Conservation (phyloP, 2,888 invertebrate genomes). For the Timema cristinae region DNA sequence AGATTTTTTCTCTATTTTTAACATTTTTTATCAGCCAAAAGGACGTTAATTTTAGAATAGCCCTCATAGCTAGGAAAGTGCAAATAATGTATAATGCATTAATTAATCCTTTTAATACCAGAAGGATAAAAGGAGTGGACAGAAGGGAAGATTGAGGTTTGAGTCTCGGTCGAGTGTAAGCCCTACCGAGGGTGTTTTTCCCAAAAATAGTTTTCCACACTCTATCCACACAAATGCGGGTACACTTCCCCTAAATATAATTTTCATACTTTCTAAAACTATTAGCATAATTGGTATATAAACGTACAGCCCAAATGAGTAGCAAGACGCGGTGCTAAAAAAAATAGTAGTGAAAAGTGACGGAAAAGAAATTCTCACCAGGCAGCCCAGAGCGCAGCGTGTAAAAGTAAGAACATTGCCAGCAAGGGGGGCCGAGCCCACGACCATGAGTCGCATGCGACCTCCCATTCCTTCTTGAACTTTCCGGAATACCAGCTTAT, state of each 20-base stretch:
- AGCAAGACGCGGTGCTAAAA: too few species aligned
- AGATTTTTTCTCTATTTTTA: too few species aligned
- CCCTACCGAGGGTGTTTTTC: neutral
- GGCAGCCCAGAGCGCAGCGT: slow-evolving; percentile 87
- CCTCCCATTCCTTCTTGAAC: slow-evolving; percentile 94
- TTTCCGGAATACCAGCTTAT: slow-evolving; percentile 85
- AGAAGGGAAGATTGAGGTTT: too few species aligned
- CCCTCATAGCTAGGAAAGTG: too few species aligned
- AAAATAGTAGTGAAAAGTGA: neutral
- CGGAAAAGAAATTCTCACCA: slow-evolving; percentile 51
- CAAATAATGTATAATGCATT: too few species aligned
- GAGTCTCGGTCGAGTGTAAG: too few species aligned
- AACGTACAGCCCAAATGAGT: neutral
- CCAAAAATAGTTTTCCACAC: neutral
- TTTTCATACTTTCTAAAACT: neutral
- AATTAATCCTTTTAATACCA: too few species aligned
- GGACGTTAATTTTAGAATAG: too few species aligned
- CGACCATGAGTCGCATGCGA: slow-evolving; percentile 82
- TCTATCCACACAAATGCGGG: neutral
- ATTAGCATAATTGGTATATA: neutral
- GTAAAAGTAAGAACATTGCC: slow-evolving; percentile 91
- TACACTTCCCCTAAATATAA: neutral
- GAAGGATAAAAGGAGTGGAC: too few species aligned
- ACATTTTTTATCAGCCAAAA: too few species aligned
- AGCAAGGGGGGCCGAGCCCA: slow-evolving; percentile 92